Conservation (phyloP, 2,888 invertebrate genomes). For the Abrostola triplasia region DNA sequence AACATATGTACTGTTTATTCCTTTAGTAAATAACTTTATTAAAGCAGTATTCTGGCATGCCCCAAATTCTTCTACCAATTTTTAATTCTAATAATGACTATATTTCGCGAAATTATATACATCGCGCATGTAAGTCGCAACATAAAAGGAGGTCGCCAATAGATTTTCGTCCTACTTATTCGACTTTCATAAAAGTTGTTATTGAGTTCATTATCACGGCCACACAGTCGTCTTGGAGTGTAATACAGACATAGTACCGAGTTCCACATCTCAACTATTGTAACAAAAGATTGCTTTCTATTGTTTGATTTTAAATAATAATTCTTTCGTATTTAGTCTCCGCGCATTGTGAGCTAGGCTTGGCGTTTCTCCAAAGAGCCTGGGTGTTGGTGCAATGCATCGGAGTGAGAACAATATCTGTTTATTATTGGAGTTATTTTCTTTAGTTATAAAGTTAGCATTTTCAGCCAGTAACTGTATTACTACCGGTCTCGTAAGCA, state of each 20-base stretch:
- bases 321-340: slow-evolving; percentile 59
- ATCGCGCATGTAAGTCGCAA: too few relatives aligned
- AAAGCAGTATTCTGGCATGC: too few relatives aligned
- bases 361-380: slow-evolving; percentile 63
- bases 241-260: slow-evolving; percentile 5
- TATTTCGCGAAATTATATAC: too few relatives aligned
- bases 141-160: slow-evolving; percentile 38
- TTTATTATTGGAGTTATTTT: background rate
- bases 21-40: too few relatives aligned
- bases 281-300: slow-evolving; percentile 62
- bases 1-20: too few relatives aligned
- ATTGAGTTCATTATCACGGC: slow-evolving; percentile 61
- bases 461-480: too few relatives aligned
- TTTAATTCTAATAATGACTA: too few relatives aligned
- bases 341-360: slow-evolving; percentile 50
- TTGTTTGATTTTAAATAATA: slow-evolving; percentile 59
- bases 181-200: slow-evolving; percentile 37
- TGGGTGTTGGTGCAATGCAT: slow-evolving; percentile 53
- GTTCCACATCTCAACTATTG: slow-evolving; percentile 54
- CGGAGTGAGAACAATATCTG: slow-evolving; percentile 32
- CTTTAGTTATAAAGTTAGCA: too few relatives aligned
- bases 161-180: slow-evolving; percentile 39
- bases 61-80: too few relatives aligned
- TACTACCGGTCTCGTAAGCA: too few relatives aligned
- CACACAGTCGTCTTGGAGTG: slow-evolving; percentile 30